Percentiles rank a stretch among this genome's conserved stretches.
phyloP scores from a whole-genome alignment of 2,113 vertebrate species.

The Callionymus lyra region DNA sequence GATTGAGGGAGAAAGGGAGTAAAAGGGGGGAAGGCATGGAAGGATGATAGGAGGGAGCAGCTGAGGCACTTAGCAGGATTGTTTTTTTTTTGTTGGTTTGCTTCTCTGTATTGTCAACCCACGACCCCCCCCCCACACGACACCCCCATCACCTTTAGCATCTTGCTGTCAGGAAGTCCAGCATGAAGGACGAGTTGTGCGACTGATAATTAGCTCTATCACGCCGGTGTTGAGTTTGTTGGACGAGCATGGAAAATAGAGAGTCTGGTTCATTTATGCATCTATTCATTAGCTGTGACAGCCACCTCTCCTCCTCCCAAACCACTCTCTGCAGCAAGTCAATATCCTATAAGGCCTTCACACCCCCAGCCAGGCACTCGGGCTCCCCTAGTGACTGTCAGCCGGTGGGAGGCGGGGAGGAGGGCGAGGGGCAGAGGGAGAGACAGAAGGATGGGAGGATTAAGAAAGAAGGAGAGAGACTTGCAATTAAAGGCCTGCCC shows the following conservation, averaged over 20 bases:
- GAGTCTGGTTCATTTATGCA: conserved; percentile 62
- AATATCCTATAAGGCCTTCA: conserved; percentile 59
- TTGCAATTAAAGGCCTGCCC: conserved; percentile 67
- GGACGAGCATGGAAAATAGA: conserved; percentile 7
- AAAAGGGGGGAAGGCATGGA: conserved; percentile 9
- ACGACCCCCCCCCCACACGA: conserved; percentile 28
- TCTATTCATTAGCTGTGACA: conserved; percentile 69
- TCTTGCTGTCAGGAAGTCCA: conserved; percentile 2
- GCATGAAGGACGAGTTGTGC: conserved; percentile 12
- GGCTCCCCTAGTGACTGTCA: conserved; percentile 52
- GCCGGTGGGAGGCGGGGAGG: conserved; percentile 43
- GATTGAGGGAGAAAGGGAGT: conserved; percentile 29
- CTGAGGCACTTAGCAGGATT: conserved; percentile 57
- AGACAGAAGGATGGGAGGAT: conserved; percentile 59
- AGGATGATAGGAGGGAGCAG: conserved; percentile 32
- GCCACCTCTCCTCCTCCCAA: conserved; percentile 62
- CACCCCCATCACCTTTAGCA: conserved; percentile 21
- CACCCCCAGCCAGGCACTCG: conserved; percentile 41
- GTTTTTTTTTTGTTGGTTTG: conserved; percentile 40
- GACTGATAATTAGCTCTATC: conserved; percentile 48
- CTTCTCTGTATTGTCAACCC: conserved; percentile 29
- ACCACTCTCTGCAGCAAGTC: conserved; percentile 64
- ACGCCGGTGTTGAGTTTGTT: conserved; percentile 11
- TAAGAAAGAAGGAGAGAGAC: conserved; percentile 59
- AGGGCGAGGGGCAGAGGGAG: conserved; percentile 36